A percentile compares a stretch with the other conserved stretches of the same genome.
Evolutionary conservation across 2,888 invertebrate genomes (phyloP).

Genomic region (Antitype chi): DNA sequence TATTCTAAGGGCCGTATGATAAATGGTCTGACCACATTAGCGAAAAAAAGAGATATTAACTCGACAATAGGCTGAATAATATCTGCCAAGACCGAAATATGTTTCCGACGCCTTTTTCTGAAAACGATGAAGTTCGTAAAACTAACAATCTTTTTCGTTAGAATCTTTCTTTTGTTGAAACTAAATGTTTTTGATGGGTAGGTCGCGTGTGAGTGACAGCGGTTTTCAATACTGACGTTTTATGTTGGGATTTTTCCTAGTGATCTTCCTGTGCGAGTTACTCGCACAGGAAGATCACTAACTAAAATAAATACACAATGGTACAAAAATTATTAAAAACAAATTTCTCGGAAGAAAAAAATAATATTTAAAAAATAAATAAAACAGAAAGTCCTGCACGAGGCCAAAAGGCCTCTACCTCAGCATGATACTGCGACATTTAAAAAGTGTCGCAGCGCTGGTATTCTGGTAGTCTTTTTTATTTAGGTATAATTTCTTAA

Average conservation of each 20-base stretch:
- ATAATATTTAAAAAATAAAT: too few relatives aligned
- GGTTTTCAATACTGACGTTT: neutral
- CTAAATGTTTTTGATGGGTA: constrained; percentile 11
- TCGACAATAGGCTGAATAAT: neutral
- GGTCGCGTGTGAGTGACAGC: constrained; percentile 20
- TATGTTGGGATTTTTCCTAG: neutral
- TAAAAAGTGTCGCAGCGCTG: too few relatives aligned
- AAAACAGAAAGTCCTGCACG: too few relatives aligned
- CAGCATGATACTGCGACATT: too few relatives aligned
- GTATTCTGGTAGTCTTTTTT: too few relatives aligned
- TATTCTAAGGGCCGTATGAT: neutral
- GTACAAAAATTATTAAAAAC: too few relatives aligned
- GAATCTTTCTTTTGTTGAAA: constrained; percentile 18
- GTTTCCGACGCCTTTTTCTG: neutral
- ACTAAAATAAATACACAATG: too few relatives aligned
- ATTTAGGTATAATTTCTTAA: too few relatives aligned
- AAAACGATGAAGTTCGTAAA: constrained; percentile 6
- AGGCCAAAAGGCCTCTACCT: too few relatives aligned
- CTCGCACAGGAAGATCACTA: too few relatives aligned
- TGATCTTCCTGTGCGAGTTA: too few relatives aligned
- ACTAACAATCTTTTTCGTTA: neutral
- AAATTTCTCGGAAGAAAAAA: too few relatives aligned
- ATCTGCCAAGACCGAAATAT: constrained; percentile 8
- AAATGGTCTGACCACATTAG: neutral
- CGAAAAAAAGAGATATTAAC: constrained; percentile 1